Evolutionary conservation across 2,797 vertebrate genomes (phyloP).

Genomic region (Myioborus melanocephalus): DNA sequence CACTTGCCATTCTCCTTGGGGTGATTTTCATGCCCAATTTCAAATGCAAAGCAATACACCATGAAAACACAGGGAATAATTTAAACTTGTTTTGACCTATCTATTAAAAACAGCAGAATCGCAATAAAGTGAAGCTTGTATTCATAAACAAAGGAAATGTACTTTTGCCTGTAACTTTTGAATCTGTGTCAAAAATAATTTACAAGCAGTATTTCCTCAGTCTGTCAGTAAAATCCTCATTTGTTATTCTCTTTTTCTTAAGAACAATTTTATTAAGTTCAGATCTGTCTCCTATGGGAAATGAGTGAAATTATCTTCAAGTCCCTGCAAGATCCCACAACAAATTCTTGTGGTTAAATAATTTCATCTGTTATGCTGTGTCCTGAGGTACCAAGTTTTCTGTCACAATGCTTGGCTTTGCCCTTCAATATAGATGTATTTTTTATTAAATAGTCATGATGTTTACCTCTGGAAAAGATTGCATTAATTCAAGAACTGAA

Average conservation of each 20-base stretch:
- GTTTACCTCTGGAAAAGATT: background rate
- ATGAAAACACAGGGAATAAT: background rate
- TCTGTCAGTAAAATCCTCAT: background rate
- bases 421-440: background rate
- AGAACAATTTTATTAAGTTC: background rate
- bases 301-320: background rate
- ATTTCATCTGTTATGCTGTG: background rate
- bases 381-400: background rate
- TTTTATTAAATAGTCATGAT: background rate
- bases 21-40: background rate
- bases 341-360: background rate
- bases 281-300: background rate
- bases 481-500: background rate
- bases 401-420: background rate
- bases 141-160: background rate
- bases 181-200: conserved; percentile 14
- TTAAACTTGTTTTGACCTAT: conserved; percentile 17
- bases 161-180: background rate
- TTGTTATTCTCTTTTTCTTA: conserved; percentile 14
- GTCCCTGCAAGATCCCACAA: background rate
- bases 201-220: background rate
- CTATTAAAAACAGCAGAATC: background rate
- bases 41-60: background rate
- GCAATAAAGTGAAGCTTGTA: background rate
- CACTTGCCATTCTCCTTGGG: background rate